Conservation (phyloP, 2,113 vertebrate genomes). For the Channa argus region DNA sequence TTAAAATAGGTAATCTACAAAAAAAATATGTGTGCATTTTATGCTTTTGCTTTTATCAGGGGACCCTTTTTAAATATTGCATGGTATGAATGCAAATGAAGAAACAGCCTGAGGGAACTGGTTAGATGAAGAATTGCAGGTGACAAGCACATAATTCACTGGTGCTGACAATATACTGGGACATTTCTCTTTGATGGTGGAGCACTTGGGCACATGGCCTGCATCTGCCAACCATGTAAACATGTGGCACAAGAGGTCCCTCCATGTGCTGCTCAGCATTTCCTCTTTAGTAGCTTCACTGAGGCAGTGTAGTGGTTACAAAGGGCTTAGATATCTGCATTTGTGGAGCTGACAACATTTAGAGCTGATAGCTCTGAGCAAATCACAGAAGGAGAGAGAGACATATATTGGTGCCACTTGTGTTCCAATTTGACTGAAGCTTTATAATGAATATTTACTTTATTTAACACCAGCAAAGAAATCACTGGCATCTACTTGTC, state of each 20-base stretch:
- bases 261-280: neutral
- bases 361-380: constrained; percentile 23
- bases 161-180: neutral
- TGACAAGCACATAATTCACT: constrained; percentile 6
- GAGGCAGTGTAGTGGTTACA: neutral
- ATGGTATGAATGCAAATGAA: neutral
- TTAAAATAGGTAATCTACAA: neutral
- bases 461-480: constrained; percentile 41
- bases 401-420: neutral
- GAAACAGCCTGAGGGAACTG: neutral
- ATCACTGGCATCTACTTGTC: constrained; percentile 9
- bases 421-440: constrained; percentile 34
- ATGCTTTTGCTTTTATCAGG: neutral
- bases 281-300: constrained; percentile 5
- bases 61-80: neutral
- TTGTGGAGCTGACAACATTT: constrained; percentile 32
- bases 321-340: constrained; percentile 12
- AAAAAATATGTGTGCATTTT: neutral
- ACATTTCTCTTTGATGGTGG: constrained; percentile 30
- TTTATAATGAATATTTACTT: constrained; percentile 15
- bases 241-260: neutral
- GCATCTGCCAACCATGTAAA: neutral
- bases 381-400: constrained; percentile 17
- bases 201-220: neutral
- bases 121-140: neutral